These are phyloP conservation scores for Drosophila stalkeri DNA, from an alignment of 2,888 invertebrate species.

Conservation along the genomic window DNA sequence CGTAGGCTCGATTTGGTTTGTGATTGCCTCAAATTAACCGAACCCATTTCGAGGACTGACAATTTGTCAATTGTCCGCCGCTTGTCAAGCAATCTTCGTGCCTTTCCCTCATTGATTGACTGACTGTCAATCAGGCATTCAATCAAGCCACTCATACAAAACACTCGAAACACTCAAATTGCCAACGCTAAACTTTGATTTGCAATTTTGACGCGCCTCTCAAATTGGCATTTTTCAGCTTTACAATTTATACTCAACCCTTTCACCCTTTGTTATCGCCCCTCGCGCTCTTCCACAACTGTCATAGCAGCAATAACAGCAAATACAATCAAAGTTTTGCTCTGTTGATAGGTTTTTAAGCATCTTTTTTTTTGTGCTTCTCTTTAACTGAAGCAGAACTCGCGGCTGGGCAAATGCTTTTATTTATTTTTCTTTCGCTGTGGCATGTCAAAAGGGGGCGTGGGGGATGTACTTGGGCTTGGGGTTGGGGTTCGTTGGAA, in stretches of 20 bases:
- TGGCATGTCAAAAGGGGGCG: neutral
- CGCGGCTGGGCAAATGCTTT: conserved; percentile 39
- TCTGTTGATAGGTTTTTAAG: conserved; percentile 66
- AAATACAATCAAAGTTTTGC: conserved; percentile 48
- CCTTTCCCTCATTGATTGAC: conserved; percentile 16
- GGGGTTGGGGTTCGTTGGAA: conserved; percentile 15
- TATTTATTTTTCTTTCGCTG: conserved; percentile 58
- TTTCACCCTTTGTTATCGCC: neutral
- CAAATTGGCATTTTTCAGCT: conserved; percentile 70
- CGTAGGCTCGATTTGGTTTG: conserved; percentile 63
- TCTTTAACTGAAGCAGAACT: conserved; percentile 44
- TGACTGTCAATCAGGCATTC: conserved; percentile 72
- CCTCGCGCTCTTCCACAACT: neutral
- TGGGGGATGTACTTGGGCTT: neutral
- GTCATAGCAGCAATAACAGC: conserved; percentile 17
- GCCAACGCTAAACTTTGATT: conserved; percentile 72
- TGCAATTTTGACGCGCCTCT: conserved; percentile 70
- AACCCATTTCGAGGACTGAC: conserved; percentile 36
- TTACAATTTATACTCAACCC: conserved; percentile 27
- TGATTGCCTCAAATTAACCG: conserved; percentile 78
- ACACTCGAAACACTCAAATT: conserved; percentile 51
- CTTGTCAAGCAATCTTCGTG: conserved; percentile 14
- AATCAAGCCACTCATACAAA: conserved; percentile 67
- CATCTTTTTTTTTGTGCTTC: conserved; percentile 28
- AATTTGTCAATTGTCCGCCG: conserved; percentile 71